Evolutionary conservation across 2,888 invertebrate genomes (phyloP), one percentile per base, ranked within the genome.

Genomic region (Galeopsomyia nigrocyanea): DNA sequence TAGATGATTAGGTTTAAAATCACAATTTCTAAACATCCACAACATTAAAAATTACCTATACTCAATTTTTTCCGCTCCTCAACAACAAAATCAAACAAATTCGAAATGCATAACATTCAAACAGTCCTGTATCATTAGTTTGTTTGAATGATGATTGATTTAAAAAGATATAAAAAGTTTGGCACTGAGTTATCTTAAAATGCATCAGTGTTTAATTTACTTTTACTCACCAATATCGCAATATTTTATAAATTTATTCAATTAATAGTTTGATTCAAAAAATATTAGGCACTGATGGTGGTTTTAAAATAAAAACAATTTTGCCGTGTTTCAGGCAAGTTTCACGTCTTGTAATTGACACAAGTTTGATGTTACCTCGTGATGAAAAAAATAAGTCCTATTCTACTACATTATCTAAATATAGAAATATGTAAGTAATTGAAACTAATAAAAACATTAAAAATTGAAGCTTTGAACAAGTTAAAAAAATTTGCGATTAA

Each of bases 231-330:
- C 7, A 39, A 10, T 10, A 39, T 10, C 7, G 39, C 39, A 39
- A 39, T 26, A 5, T 26, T 26, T 26, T 26, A 26, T 26, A 26
- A 26, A 26, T 26, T 5, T 5, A 26, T 10, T 13, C 7, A 39
- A 39, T 39, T 39, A 10, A 39, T 39, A 39, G 13, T 39, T 39
- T 39, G 39, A 39, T 39, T 39, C 1, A 39, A 39, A 61, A 57
- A 56, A 39, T 26, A n/a, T 65, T 57, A 74, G 74, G 74, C 74
- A 74, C 74, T 71, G 53, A 74, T 46, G 71, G 74, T 71, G 50
- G 63, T 71, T 70, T 39, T 13, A 10, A 39, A 46, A 71, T 68
- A 71, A 71, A 60, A 68, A 39, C 39, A 60, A 21, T 60, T n/a
- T 64, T 74, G 55, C 50, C 60, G 10, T 39, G 17, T 22, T n/a